A percentile compares a stretch with the other conserved stretches of the same genome.
Conservation (phyloP, 2,888 invertebrate genomes). For the Erebia aethiops region DNA sequence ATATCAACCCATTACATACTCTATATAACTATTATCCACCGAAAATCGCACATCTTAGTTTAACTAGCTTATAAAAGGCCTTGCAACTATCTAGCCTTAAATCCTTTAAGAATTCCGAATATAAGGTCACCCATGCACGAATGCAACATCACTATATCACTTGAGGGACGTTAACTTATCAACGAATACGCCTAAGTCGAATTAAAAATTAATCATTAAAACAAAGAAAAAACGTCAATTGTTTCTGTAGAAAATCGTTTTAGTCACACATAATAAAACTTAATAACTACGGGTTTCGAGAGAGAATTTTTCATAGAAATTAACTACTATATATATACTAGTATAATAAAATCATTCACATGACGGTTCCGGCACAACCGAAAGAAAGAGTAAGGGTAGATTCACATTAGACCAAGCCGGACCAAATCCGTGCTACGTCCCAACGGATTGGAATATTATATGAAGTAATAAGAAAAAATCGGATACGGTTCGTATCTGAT, state of each 20-base stretch:
- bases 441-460: too few species aligned
- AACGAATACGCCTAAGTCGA: slow-evolving; percentile 51
- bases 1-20: slow-evolving; percentile 65
- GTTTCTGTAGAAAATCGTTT: slow-evolving; percentile 75
- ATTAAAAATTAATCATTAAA: slow-evolving; percentile 51
- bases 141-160: slow-evolving; percentile 77
- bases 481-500: too few species aligned
- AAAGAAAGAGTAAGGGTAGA: not conserved
- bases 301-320: slow-evolving; percentile 55
- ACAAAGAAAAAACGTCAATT: slow-evolving; percentile 52
- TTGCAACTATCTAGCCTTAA: slow-evolving; percentile 78
- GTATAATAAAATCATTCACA: slow-evolving; percentile 15
- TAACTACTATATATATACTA: slow-evolving; percentile 16
- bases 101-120: slow-evolving; percentile 78
- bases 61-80: slow-evolving; percentile 74
- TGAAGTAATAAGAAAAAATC: too few species aligned
- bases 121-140: slow-evolving; percentile 78
- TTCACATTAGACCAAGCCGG: too few species aligned
- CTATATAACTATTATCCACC: slow-evolving; percentile 60
- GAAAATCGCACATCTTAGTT: slow-evolving; percentile 66
- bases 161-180: slow-evolving; percentile 75
- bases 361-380: slow-evolving; percentile 21
- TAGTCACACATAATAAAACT: slow-evolving; percentile 70
- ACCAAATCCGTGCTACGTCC: too few species aligned
- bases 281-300: slow-evolving; percentile 66